phyloP scores from a whole-genome alignment of 2,888 invertebrate genomes.

The Ferdinandea cuprea region DNA sequence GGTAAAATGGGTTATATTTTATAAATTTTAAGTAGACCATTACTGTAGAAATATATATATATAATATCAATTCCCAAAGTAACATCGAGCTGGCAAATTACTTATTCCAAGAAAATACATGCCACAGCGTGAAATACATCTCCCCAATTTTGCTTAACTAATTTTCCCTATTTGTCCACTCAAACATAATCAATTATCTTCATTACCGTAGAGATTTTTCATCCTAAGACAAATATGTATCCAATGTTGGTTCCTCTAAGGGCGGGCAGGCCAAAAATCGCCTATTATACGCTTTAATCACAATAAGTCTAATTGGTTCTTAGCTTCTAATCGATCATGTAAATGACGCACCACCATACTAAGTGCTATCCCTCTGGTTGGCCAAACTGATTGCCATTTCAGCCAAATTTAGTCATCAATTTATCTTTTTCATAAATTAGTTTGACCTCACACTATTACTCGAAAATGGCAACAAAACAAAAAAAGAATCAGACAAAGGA shows the following conservation, averaged over 20 bases:
- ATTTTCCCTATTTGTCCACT: background rate
- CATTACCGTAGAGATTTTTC: slow-evolving; percentile 51
- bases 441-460: slow-evolving; percentile 34
- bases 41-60: too few species aligned
- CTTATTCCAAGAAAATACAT: too few species aligned
- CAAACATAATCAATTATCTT: slow-evolving; percentile 69
- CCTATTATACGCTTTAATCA: slow-evolving; percentile 68
- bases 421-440: slow-evolving; percentile 69
- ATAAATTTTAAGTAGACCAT: too few species aligned
- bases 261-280: slow-evolving; percentile 17
- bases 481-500: too few species aligned
- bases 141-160: background rate
- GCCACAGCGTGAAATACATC: too few species aligned
- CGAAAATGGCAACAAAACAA: too few species aligned
- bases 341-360: slow-evolving; percentile 42
- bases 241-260: slow-evolving; percentile 25
- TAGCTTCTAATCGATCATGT: slow-evolving; percentile 74
- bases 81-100: too few species aligned
- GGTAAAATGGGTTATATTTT: too few species aligned
- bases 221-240: slow-evolving; percentile 57
- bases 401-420: slow-evolving; percentile 41
- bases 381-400: slow-evolving; percentile 28
- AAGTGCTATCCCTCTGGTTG: background rate
- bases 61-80: too few species aligned
- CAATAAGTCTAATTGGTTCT: slow-evolving; percentile 68